Percentiles rank a stretch among this genome's conserved stretches.
These are phyloP conservation scores for Calycopis cecrops DNA, from an alignment of 1,140 invertebrate genomes.

Conservation along the genomic window DNA sequence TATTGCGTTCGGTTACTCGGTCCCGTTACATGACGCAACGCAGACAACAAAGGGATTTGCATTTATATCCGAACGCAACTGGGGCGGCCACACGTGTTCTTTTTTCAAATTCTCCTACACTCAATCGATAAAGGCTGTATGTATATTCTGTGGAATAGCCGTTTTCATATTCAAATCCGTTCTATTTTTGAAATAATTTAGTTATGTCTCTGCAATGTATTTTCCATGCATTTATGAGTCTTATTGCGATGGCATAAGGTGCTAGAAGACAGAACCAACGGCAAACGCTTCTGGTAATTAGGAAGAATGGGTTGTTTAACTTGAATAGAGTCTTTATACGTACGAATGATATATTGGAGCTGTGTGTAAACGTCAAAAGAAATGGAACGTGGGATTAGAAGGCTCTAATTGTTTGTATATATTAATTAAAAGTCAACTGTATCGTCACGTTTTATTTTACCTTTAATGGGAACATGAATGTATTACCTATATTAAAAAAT, in stretches of 20 bases:
- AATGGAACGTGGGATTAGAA: slow-evolving; percentile 3
- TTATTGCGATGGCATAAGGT: not conserved
- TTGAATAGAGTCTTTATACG: slow-evolving; percentile 4
- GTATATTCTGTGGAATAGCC: slow-evolving; percentile 16
- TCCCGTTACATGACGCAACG: slow-evolving; percentile 50
- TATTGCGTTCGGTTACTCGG: slow-evolving; percentile 23
- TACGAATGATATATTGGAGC: slow-evolving; percentile 4
- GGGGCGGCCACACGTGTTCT: slow-evolving; percentile 27
- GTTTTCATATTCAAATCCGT: slow-evolving; percentile 7
- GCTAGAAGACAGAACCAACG: too few species aligned
- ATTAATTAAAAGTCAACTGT: not conserved
- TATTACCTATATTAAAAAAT: too few species aligned
- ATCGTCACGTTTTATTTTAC: too few species aligned
- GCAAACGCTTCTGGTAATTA: not conserved
- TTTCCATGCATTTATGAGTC: not conserved
- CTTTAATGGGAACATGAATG: too few species aligned
- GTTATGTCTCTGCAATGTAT: not conserved
- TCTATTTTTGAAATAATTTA: slow-evolving; percentile 4
- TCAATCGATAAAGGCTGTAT: slow-evolving; percentile 8
- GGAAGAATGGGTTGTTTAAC: not conserved
- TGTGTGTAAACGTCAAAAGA: not conserved
- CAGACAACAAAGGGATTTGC: slow-evolving; percentile 48
- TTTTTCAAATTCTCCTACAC: slow-evolving; percentile 22
- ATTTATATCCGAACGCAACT: slow-evolving; percentile 39
- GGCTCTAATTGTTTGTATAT: not conserved